Evolutionary conservation across 2,888 invertebrate species (phyloP), one percentile per base, ranked within the genome.

Genomic region (Epirrhoe alternata): DNA sequence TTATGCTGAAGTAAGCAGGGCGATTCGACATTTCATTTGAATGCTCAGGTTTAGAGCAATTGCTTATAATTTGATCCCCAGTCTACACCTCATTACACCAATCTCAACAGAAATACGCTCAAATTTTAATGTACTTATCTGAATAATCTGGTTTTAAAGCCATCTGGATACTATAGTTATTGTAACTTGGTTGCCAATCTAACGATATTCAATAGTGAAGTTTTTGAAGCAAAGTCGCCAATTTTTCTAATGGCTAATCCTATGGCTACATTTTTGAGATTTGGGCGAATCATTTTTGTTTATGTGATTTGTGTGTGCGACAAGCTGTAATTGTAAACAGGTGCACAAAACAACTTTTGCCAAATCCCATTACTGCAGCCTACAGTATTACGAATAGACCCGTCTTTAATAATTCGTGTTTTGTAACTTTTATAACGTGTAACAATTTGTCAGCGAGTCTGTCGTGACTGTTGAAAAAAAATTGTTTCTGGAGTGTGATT

Each of bases 401-500:
- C 68, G 71, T 67, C 61, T 62, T 64, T 55, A 57, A 65, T 31
- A 33, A 60, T 38, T 58, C 63, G 69, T 66, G 69, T 78, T 75
- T 75, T 74, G 71, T 75, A 77, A 73, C 71, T 76, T 75, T 73
- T 74, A 68, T 74, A 74, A 67, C 67, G 66, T 70, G 68, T 73
- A 58, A 56, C 45, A 45, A 17, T 42, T 49, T 72, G 49, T 72
- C 65, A 59, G 61, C 60, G 76, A 70, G 59, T 72, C 74, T 73
- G 74, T 72, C 58, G 67, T 63, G 76, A 81, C 81, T 84, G 77
- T 74, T 77, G 76, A 74, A 74, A 80, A 81, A 82, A 78, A 79
- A 2, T 24, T 82, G 83, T 85, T 88, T 86, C 50, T 84, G 78
- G 83, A 83, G 74, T 80, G 90, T 92, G 92, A 92, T 92, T 91